Conservation (phyloP, 2,113 vertebrate genomes). For the Brienomyrus longianalis region DNA sequence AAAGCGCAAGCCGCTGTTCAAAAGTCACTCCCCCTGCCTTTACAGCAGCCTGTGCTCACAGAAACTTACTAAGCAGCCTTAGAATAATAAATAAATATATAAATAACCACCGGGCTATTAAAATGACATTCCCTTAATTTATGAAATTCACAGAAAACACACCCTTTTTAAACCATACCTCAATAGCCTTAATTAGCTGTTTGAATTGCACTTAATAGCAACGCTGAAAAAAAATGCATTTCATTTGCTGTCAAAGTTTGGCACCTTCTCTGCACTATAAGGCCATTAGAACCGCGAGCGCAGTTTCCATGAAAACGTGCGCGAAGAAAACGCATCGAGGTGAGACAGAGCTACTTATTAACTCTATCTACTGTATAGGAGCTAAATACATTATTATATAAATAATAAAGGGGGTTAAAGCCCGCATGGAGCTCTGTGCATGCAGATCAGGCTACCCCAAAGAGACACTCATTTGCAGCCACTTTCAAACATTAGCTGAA, state of each 20-base stretch:
- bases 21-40: not conserved
- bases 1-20: not conserved
- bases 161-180: conserved; percentile 13
- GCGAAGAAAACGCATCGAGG: not conserved
- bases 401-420: not conserved
- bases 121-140: not conserved
- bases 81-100: not conserved
- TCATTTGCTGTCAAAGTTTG: not conserved
- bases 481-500: conserved; percentile 27
- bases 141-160: conserved; percentile 7
- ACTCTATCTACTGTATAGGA: not conserved
- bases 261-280: not conserved
- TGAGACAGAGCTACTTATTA: not conserved
- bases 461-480: conserved; percentile 24
- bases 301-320: not conserved
- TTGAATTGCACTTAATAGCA: not conserved
- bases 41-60: not conserved
- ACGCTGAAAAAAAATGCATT: not conserved
- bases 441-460: conserved; percentile 16
- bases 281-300: not conserved
- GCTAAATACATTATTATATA: conserved; percentile 1
- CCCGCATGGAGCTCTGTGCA: conserved; percentile 8
- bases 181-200: conserved; percentile 4
- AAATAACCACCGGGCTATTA: not conserved
- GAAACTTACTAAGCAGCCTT: not conserved